A percentile compares a stretch with the other conserved stretches of the same genome.
Conservation (phyloP, 2,113 vertebrate genomes). For the Psophia crepitans region DNA sequence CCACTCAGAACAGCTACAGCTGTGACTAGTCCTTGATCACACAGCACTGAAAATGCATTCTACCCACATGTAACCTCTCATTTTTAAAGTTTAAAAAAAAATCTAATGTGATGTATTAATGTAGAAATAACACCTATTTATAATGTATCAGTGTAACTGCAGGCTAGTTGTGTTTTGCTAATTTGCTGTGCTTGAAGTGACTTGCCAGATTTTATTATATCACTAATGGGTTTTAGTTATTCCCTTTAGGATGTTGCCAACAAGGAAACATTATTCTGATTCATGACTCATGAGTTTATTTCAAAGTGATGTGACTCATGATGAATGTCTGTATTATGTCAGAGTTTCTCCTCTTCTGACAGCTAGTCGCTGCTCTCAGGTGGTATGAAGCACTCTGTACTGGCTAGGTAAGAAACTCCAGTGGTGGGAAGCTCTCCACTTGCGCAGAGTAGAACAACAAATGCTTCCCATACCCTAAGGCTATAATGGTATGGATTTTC, state of each 20-base stretch:
- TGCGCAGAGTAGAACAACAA: not conserved
- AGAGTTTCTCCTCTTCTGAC: not conserved
- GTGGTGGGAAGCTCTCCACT: not conserved
- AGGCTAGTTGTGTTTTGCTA: conserved; percentile 57
- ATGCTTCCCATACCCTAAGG: not conserved
- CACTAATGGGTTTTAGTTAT: conserved; percentile 32
- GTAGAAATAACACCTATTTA: conserved; percentile 33
- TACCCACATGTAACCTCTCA: not conserved
- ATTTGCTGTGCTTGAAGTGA: conserved; percentile 46
- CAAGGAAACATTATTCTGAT: conserved; percentile 20
- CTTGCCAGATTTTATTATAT: conserved; percentile 38
- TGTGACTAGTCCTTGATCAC: not conserved
- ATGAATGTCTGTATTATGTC: not conserved
- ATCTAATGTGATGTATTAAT: conserved; percentile 16
- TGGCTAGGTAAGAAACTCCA: not conserved
- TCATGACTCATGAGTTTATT: conserved; percentile 24
- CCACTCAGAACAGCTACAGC: not conserved
- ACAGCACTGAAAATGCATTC: not conserved
- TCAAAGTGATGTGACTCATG: not conserved
- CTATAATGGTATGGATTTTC: not conserved
- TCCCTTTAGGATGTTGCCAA: conserved; percentile 26
- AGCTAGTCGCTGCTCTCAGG: not conserved
- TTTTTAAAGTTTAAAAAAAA: not conserved
- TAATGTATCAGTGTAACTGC: conserved; percentile 51
- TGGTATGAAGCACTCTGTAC: not conserved